Percentiles rank a stretch among this genome's conserved stretches.
Conservation (phyloP, 2,113 vertebrate species). For the Pygoscelis antarcticus region DNA sequence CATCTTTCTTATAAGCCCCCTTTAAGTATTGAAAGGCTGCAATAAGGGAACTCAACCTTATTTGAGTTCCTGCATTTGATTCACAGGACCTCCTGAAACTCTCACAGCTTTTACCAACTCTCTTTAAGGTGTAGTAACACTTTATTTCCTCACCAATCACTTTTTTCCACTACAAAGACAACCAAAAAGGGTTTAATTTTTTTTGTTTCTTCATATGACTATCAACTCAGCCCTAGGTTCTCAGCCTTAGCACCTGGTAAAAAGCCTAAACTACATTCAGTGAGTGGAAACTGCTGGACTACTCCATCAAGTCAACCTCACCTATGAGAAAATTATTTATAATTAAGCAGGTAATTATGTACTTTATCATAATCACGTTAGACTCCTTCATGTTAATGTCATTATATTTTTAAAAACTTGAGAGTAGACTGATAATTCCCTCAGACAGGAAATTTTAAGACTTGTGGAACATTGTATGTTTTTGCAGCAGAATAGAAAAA, state of each 20-base stretch:
- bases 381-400: background rate
- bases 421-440: background rate
- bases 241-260: background rate
- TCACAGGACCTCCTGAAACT: background rate
- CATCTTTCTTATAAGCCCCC: background rate
- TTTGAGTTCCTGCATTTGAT: background rate
- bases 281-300: background rate
- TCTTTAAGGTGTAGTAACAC: background rate
- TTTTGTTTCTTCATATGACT: background rate
- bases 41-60: background rate
- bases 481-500: background rate
- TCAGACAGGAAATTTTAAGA: background rate
- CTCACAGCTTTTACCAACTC: background rate
- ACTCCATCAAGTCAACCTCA: background rate
- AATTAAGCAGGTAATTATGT: background rate
- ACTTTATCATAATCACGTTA: background rate
- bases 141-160: background rate
- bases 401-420: background rate
- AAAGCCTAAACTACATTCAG: background rate
- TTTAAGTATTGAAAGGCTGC: background rate
- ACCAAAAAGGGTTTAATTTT: rapidly evolving
- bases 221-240: background rate
- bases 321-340: background rate
- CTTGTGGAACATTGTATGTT: background rate
- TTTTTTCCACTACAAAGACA: background rate